phyloP scores from a whole-genome alignment of 2,888 invertebrate genomes.

The Punctoribates punctum region DNA sequence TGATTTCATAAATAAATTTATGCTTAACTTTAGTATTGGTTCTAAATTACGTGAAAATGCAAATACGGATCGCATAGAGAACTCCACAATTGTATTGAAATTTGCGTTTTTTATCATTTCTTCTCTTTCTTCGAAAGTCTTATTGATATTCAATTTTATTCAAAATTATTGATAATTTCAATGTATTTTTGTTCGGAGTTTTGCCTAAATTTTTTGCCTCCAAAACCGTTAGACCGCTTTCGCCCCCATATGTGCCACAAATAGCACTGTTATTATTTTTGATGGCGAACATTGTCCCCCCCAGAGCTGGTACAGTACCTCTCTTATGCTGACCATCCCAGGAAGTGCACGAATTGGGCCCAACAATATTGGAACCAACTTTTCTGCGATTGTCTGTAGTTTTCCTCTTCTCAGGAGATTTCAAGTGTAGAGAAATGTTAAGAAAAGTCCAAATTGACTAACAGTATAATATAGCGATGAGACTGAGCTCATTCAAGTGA shows the following conservation, averaged over 20 bases:
- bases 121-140: not conserved
- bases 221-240: slow-evolving; percentile 18
- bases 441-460: slow-evolving; percentile 31
- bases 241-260: slow-evolving; percentile 32
- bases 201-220: not conserved
- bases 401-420: not conserved
- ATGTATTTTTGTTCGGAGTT: slow-evolving; percentile 19
- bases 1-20: slow-evolving; percentile 11
- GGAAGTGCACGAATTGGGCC: slow-evolving; percentile 35
- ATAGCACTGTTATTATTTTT: slow-evolving; percentile 8
- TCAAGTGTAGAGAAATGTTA: slow-evolving; percentile 31
- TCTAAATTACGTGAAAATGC: not conserved
- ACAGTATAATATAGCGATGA: slow-evolving; percentile 15
- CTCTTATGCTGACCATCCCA: slow-evolving; percentile 30
- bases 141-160: slow-evolving; percentile 29
- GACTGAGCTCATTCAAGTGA: slow-evolving; percentile 17
- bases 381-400: slow-evolving; percentile 11
- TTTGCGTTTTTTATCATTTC: not conserved
- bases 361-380: slow-evolving; percentile 1
- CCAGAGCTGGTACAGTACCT: not conserved
- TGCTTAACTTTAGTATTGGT: not conserved
- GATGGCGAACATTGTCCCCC: slow-evolving; percentile 23
- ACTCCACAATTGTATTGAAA: slow-evolving; percentile 11
- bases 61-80: not conserved
- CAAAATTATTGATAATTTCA: slow-evolving; percentile 15